phyloP scores from a whole-genome alignment of 2,888 invertebrate genomes.

The Cacoxenus indagator region DNA sequence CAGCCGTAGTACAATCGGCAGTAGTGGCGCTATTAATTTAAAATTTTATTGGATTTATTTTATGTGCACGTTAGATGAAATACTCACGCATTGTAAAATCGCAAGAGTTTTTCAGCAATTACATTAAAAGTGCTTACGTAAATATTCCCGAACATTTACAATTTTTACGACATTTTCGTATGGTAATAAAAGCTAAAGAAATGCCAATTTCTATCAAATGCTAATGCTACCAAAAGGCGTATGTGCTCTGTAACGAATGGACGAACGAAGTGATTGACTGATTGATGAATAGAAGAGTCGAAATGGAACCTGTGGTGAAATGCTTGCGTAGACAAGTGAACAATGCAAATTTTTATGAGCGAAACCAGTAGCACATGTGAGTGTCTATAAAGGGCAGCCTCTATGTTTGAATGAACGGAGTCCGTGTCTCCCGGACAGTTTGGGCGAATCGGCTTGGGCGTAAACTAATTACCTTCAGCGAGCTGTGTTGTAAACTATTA shows the following conservation, averaged over 20 bases:
- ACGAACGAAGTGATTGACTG: neutral
- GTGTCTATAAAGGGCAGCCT: neutral
- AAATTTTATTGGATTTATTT: conserved; percentile 10
- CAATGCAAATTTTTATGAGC: conserved; percentile 4
- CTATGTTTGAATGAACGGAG: neutral
- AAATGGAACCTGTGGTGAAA: neutral
- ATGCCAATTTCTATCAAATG: conserved; percentile 48
- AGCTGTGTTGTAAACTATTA: conserved; percentile 28
- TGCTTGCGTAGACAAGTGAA: neutral
- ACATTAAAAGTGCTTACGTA: conserved; percentile 48
- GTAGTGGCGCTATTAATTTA: too few relatives aligned
- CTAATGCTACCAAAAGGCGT: too few relatives aligned
- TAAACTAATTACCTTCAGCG: conserved; percentile 17
- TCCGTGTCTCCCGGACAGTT: neutral
- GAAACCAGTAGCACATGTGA: neutral
- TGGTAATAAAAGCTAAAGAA: conserved; percentile 54
- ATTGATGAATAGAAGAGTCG: neutral
- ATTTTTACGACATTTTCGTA: conserved; percentile 56
- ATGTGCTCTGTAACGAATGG: too few relatives aligned
- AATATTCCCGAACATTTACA: conserved; percentile 34
- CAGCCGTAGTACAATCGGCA: too few relatives aligned
- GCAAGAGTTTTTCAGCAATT: conserved; percentile 40
- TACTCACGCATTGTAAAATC: neutral
- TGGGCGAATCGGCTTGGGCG: conserved; percentile 2
- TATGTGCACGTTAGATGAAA: neutral